phyloP scores from a whole-genome alignment of 2,888 invertebrate genomes.

The Crepidodera aurea region DNA sequence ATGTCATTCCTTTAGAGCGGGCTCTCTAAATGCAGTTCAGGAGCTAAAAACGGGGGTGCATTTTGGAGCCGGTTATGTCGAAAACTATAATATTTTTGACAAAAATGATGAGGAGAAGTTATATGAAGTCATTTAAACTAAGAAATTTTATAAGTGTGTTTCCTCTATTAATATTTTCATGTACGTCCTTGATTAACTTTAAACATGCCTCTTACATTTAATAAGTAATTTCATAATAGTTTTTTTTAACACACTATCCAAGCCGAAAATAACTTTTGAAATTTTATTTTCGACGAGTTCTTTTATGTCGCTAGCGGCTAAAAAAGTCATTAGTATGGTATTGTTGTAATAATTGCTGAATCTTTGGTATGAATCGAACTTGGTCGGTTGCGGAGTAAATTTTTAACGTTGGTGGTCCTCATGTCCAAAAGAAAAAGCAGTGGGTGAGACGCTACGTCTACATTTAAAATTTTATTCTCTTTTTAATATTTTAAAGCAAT shows the following conservation, averaged over 20 bases:
- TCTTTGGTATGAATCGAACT: background rate
- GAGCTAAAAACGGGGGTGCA: too few relatives aligned
- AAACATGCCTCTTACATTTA: background rate
- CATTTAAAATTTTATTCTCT: background rate
- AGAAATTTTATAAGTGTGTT: too few relatives aligned
- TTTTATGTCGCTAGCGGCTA: background rate
- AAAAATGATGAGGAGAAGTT: too few relatives aligned
- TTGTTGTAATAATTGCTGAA: background rate
- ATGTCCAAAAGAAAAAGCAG: background rate
- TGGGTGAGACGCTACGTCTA: background rate
- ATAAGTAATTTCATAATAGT: background rate
- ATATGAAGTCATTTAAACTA: too few relatives aligned
- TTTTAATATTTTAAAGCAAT: too few relatives aligned
- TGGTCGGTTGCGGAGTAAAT: background rate
- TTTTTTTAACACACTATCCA: background rate
- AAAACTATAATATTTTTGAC: too few relatives aligned
- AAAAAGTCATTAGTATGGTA: background rate
- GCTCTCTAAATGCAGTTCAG: too few relatives aligned
- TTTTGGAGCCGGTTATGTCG: too few relatives aligned
- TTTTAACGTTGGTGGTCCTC: constrained; percentile 7
- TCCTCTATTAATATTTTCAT: too few relatives aligned
- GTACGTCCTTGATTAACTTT: too few relatives aligned
- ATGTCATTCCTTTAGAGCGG: too few relatives aligned
- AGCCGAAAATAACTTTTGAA: background rate
- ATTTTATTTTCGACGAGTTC: background rate